Evolutionary conservation across 2,797 vertebrate genomes (phyloP).

Genomic region (Pygocentrus nattereri): DNA sequence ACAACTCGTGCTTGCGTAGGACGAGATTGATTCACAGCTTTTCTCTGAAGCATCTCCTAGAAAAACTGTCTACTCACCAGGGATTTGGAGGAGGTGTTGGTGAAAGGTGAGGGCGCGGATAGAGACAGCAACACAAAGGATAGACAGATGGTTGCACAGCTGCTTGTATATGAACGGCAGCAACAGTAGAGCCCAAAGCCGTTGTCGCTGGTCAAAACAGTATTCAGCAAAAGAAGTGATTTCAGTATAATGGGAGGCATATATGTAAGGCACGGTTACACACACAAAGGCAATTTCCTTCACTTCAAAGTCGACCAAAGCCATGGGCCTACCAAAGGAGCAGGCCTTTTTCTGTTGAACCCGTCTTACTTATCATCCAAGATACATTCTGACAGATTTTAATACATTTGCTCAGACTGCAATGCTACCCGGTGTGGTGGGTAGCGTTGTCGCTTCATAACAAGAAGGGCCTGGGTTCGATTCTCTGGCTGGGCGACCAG

Average conservation of each 20-base stretch:
- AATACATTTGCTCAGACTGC: too few relatives aligned
- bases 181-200: conserved; percentile 27
- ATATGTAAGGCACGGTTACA: conserved; percentile 31
- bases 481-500: too few relatives aligned
- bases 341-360: neutral
- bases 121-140: conserved; percentile 27
- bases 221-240: conserved; percentile 34
- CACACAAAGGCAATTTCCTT: conserved; percentile 7
- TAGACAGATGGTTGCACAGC: conserved; percentile 56
- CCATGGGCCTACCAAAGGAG: neutral
- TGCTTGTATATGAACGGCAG: conserved; percentile 48
- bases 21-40: conserved; percentile 42
- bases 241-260: conserved; percentile 26
- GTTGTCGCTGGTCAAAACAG: conserved; percentile 29
- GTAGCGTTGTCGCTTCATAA: too few relatives aligned
- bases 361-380: neutral
- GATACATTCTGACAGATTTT: neutral
- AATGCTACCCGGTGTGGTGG: too few relatives aligned
- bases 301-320: conserved; percentile 1
- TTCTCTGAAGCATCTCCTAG: conserved; percentile 23
- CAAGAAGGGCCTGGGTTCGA: too few relatives aligned
- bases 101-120: conserved; percentile 10
- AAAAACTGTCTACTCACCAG: conserved; percentile 33
- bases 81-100: conserved; percentile 5
- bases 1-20: conserved; percentile 27